Evolutionary conservation across 1,140 invertebrate genomes (phyloP), one percentile per base, ranked within the genome.

Genomic region (Eubasilissa regina): DNA sequence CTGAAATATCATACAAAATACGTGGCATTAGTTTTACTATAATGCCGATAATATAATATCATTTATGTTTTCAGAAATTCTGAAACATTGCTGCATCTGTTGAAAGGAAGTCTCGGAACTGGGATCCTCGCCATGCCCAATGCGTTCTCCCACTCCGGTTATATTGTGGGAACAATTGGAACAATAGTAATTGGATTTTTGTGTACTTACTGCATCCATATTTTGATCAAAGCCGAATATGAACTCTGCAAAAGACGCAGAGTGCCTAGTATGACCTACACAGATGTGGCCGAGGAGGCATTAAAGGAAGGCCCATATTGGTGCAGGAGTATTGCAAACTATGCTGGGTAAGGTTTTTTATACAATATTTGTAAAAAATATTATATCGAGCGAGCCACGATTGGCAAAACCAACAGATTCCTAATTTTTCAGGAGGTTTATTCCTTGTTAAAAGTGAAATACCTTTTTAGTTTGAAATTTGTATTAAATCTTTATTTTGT

Each of bases 91-190:
- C 89, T 93, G 48, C 92, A 93, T 85, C 84, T 94, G 21, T 84
- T 94, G 45, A 94, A 94, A 85, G 92, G 91, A 58, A 94, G 93
- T 83, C 89, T 95, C 72, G 94, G 94, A 13, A 94, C 94, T 0
- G 94, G 94, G 7, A 93, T 95, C 76, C 85, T 95, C 77, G 94
- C 94, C 8, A 94, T 95, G 92, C 94, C 94, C 43, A 89, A 92
- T 83, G 94, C 94, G 15, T 92, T 95, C 81, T 90, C 91, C 74
- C 91, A 94, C 84, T 89, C 93, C 6, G 94, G 94, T n/a, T 89
- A 94, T 80, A 85, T 91, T 64, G 91, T 92, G 79, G 92, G 92
- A 9, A 84, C 90, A 6, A 84, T 93, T 0, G 91, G 90, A 4
- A 91, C 92, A 0, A 83, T 92, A 10, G 79, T 93, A 3, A 92